Evolutionary conservation across 2,888 invertebrate genomes (phyloP), one percentile per base, ranked within the genome.

Genomic region (Tetragnatha montana): DNA sequence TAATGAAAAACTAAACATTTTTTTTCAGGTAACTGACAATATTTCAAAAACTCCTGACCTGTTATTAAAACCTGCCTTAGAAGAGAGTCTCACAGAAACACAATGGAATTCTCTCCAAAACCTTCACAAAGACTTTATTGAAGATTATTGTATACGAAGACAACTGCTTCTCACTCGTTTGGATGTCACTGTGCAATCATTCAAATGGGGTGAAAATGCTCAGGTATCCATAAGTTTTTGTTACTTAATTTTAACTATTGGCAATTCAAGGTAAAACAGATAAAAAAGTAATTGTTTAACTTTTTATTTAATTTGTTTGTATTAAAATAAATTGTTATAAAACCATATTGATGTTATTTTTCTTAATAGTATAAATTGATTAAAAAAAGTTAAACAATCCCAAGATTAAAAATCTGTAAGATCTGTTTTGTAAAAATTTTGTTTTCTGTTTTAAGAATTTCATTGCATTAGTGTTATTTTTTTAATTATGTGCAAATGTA

Each of bases 161-260:
- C 96, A 98, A 93, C 97, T 98, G 94, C 95, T 99, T 91, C 94
- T 99, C 8, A 98, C 98, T 82, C 95, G 99, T 81, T 94, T 99
- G 68, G 99, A 99, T 93, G 98, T 98, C 89, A 99, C 99, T 0
- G 96, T 99, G 92, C 97, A 98, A 93, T 99, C 99, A 86, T 99
- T 99, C 94, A 96, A 93, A 91, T 95, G 95, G 95, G 94, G 94
- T 14, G 94, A 94, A 71, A 93, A 93, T 91, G 93, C 93, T 12
- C 94, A 97, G 95, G 97, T 96, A 93, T n/a, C n/a, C n/a, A n/a
- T n/a, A 92, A 83, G 81, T 75, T 50, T 19, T 78, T 10, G 17
- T 49, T 78, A 49, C 17, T 78, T n/a, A 35, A 35, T 2, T 35
- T 35, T 35, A 35, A 35, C 35, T 35, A 35, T 2, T 35, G 35